Conservation (phyloP, 30 jellyfish, hydroid and myxozoan species). For the Catostylus mosaicus region DNA sequence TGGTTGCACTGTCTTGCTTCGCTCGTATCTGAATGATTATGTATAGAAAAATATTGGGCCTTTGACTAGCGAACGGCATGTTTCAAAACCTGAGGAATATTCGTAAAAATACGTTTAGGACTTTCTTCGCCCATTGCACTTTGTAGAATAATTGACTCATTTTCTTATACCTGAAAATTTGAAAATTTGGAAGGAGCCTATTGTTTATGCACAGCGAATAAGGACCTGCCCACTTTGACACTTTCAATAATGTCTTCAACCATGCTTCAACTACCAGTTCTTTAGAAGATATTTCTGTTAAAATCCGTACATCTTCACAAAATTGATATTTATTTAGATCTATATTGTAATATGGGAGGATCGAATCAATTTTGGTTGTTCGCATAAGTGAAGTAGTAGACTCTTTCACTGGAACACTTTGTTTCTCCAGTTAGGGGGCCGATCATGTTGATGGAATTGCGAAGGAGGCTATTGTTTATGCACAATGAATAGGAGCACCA, state of each 20-base stretch:
- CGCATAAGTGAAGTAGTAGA: neutral
- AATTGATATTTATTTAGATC: too few species aligned
- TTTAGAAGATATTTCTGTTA: neutral
- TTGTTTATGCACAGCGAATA: neutral
- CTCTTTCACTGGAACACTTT: neutral
- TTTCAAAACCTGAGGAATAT: neutral
- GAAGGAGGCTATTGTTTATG: constrained; percentile 7
- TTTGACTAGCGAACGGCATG: neutral
- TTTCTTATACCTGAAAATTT: neutral
- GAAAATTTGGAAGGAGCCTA: neutral
- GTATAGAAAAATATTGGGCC: neutral
- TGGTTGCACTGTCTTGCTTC: neutral
- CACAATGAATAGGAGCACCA: constrained; percentile 46
- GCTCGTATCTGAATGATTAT: neutral
- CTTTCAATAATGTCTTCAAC: neutral
- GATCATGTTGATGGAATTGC: neutral
- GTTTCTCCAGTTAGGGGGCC: neutral
- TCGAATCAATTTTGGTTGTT: neutral
- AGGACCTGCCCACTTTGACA: constrained; percentile 15
- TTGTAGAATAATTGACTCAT: neutral
- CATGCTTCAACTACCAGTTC: neutral
- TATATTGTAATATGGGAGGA: neutral
- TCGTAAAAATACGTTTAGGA: too few species aligned
- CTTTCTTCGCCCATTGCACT: neutral
- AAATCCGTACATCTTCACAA: too few species aligned